These are phyloP conservation scores for Rhabdomys pumilio DNA, from an alignment of 2,797 vertebrate species.

Conservation along the genomic window DNA sequence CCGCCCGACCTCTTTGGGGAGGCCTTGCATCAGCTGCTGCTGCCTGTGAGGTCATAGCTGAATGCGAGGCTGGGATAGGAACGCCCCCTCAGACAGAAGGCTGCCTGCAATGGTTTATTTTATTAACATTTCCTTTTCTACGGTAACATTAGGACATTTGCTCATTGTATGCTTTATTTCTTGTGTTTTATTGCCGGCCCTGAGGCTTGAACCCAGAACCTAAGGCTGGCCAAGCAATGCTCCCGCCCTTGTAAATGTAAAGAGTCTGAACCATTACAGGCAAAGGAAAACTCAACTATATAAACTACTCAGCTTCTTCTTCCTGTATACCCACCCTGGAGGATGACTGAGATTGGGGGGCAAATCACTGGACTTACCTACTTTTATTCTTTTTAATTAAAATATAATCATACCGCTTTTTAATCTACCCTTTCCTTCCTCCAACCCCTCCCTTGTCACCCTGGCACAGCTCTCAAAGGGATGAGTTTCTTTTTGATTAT, in stretches of 20 bases:
- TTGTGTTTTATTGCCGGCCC: not conserved
- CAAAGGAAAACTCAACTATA: not conserved
- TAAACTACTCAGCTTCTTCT: not conserved
- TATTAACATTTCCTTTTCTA: not conserved
- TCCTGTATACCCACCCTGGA: not conserved
- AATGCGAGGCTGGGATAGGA: fast-evolving
- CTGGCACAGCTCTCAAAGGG: too few species aligned
- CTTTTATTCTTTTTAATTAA: not conserved
- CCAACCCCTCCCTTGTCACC: not conserved
- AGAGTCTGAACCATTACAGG: too few species aligned
- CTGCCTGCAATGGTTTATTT: not conserved
- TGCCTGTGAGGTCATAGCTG: not conserved
- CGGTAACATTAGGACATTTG: not conserved
- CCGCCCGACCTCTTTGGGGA: conserved; percentile 34
- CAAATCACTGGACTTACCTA: not conserved
- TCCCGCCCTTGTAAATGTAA: not conserved
- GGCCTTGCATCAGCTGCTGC: fast-evolving
- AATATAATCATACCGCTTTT: not conserved
- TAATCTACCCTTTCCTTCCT: not conserved
- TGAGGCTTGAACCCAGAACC: not conserved
- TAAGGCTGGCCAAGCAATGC: not conserved
- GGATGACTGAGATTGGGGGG: not conserved
- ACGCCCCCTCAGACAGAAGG: not conserved
- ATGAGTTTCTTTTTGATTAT: not conserved
- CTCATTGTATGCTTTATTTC: not conserved